These are phyloP conservation scores for Nibea coibor DNA, from an alignment of 2,113 vertebrate genomes.

Conservation along the genomic window DNA sequence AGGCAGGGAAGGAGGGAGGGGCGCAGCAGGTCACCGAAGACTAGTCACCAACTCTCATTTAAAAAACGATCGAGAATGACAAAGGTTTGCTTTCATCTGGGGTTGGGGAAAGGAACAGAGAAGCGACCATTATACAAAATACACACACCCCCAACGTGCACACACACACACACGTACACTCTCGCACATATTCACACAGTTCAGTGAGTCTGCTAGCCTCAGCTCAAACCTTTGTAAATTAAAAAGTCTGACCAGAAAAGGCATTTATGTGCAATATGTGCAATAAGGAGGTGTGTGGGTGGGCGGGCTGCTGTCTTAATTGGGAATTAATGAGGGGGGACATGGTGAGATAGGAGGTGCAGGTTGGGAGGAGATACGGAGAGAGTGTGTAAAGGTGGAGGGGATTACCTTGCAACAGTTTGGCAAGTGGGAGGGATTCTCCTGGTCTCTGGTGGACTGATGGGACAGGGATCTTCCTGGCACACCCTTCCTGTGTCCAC, in stretches of 20 bases:
- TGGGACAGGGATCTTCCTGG: conserved; percentile 67
- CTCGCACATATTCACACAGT: conserved; percentile 42
- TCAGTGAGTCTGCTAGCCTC: conserved; percentile 72
- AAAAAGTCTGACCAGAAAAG: conserved; percentile 76
- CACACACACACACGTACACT: conserved; percentile 39
- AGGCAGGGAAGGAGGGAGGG: conserved; percentile 64
- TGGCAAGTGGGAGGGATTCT: conserved; percentile 73
- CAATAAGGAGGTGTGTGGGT: conserved; percentile 70
- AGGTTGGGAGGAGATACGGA: conserved; percentile 21
- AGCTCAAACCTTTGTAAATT: conserved; percentile 76
- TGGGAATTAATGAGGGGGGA: conserved; percentile 82
- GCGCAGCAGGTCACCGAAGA: conserved; percentile 77
- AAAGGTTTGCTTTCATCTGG: conserved; percentile 80
- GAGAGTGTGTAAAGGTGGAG: conserved; percentile 5
- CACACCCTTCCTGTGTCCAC: conserved; percentile 42
- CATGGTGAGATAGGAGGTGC: conserved; percentile 55
- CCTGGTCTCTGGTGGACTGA: conserved; percentile 42
- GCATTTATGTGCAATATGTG: conserved; percentile 74
- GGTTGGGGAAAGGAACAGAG: conserved; percentile 65
- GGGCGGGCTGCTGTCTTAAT: conserved; percentile 78
- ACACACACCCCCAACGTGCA: conserved; percentile 22
- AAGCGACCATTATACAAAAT: conserved; percentile 76
- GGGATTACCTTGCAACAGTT: conserved; percentile 68
- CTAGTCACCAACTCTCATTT: conserved; percentile 73
- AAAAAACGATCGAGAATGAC: conserved; percentile 74